Conservation (phyloP, 1,140 invertebrate genomes). For the Macrobrachium nipponense region DNA sequence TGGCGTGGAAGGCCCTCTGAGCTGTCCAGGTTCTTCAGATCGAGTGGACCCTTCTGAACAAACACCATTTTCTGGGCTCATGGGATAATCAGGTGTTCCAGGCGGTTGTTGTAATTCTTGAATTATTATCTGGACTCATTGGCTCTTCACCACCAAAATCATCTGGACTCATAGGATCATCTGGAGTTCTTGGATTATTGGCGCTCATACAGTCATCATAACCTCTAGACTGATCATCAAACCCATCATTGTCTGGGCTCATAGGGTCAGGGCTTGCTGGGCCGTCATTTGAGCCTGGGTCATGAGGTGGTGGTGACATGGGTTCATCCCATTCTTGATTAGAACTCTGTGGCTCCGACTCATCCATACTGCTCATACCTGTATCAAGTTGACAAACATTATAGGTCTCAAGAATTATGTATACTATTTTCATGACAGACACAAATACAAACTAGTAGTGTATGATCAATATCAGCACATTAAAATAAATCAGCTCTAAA, state of each 20-base stretch:
- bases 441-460: too few relatives aligned
- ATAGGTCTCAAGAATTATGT: too few relatives aligned
- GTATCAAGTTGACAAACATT: conserved; percentile 1
- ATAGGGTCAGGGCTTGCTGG: conserved; percentile 31
- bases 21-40: too few relatives aligned
- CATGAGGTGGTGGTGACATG: conserved; percentile 8
- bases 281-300: conserved; percentile 27
- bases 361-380: conserved; percentile 57
- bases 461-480: too few relatives aligned
- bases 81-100: too few relatives aligned
- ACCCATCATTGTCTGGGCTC: conserved; percentile 19
- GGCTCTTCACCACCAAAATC: neutral
- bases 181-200: neutral
- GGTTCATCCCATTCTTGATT: conserved; percentile 34
- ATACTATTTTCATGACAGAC: too few relatives aligned
- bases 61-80: too few relatives aligned
- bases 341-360: conserved; percentile 28
- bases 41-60: too few relatives aligned
- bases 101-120: neutral
- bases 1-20: neutral
- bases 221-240: too few relatives aligned
- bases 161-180: conserved; percentile 12
- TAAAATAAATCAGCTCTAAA: too few relatives aligned
- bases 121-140: conserved; percentile 23
- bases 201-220: neutral